phyloP scores from a whole-genome alignment of 2,888 invertebrate genomes.

The Diarsia mendica region DNA sequence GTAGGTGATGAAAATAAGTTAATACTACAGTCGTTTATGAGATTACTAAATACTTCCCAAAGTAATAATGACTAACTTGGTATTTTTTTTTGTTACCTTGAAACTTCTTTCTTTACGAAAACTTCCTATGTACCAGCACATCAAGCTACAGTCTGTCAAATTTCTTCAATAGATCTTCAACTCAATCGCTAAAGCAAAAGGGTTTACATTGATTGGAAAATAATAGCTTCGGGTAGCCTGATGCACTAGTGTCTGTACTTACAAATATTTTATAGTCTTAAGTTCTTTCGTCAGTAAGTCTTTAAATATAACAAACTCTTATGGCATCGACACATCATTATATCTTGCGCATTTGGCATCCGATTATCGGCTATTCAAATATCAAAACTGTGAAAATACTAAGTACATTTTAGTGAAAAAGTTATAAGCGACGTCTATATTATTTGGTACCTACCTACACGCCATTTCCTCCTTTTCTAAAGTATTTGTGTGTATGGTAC shows the following conservation, averaged over 20 bases:
- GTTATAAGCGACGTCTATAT: neutral
- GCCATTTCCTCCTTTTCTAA: neutral
- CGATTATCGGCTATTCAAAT: slow-evolving; percentile 44
- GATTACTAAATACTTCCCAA: neutral
- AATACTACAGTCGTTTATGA: neutral
- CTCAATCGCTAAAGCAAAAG: too few relatives aligned
- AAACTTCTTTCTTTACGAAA: neutral
- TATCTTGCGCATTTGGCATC: slow-evolving; percentile 50
- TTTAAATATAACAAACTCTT: slow-evolving; percentile 29
- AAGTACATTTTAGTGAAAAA: slow-evolving; percentile 29
- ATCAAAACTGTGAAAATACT: slow-evolving; percentile 22
- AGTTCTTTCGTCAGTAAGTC: slow-evolving; percentile 27
- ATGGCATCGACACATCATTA: slow-evolving; percentile 50
- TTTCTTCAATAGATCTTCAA: too few relatives aligned
- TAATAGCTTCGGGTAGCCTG: too few relatives aligned
- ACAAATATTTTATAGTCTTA: neutral
- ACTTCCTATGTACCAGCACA: neutral
- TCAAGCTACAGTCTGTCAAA: too few relatives aligned
- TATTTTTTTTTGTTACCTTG: too few relatives aligned
- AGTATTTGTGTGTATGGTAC: neutral
- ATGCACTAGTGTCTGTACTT: too few relatives aligned
- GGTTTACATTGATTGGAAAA: too few relatives aligned
- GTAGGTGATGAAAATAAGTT: too few relatives aligned
- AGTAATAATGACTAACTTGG: neutral
- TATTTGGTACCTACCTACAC: neutral